These are phyloP conservation scores for Coenonympha glycerion DNA, from an alignment of 2,888 invertebrate genomes.

Conservation along the genomic window DNA sequence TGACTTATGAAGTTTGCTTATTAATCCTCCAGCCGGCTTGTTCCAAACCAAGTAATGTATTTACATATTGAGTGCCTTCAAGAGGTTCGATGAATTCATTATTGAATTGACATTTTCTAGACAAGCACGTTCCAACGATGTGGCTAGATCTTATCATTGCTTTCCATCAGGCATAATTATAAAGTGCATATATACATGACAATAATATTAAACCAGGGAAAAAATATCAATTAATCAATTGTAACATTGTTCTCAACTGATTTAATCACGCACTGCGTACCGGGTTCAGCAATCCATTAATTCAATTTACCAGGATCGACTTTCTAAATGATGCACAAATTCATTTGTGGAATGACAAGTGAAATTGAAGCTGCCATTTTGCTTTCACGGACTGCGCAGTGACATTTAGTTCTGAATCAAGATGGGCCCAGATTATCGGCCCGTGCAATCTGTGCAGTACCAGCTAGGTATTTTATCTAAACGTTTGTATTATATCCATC, in stretches of 20 bases:
- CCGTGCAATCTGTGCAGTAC: slow-evolving; percentile 38
- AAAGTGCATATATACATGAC: too few species aligned
- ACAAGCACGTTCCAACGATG: background rate
- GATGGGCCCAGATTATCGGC: slow-evolving; percentile 53
- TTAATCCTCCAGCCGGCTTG: too few species aligned
- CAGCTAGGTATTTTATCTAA: slow-evolving; percentile 36
- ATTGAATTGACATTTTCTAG: background rate
- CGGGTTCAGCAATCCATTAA: slow-evolving; percentile 29
- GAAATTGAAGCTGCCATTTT: slow-evolving; percentile 47
- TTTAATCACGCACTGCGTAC: slow-evolving; percentile 33
- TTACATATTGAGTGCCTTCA: too few species aligned
- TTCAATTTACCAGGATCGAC: slow-evolving; percentile 57
- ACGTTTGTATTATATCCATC: slow-evolving; percentile 39
- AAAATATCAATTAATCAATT: too few species aligned
- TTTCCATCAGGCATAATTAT: too few species aligned
- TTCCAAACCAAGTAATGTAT: too few species aligned
- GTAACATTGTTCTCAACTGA: slow-evolving; percentile 26
- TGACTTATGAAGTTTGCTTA: too few species aligned
- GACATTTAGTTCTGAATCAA: slow-evolving; percentile 53
- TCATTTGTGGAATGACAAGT: slow-evolving; percentile 68
- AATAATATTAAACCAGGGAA: too few species aligned
- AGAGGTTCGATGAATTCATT: background rate
- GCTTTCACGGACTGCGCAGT: slow-evolving; percentile 54
- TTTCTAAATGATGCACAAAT: slow-evolving; percentile 70
- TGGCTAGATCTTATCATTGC: background rate